Evolutionary conservation across 2,113 vertebrate species (phyloP).

Genomic region (Heteronetta atricapilla): DNA sequence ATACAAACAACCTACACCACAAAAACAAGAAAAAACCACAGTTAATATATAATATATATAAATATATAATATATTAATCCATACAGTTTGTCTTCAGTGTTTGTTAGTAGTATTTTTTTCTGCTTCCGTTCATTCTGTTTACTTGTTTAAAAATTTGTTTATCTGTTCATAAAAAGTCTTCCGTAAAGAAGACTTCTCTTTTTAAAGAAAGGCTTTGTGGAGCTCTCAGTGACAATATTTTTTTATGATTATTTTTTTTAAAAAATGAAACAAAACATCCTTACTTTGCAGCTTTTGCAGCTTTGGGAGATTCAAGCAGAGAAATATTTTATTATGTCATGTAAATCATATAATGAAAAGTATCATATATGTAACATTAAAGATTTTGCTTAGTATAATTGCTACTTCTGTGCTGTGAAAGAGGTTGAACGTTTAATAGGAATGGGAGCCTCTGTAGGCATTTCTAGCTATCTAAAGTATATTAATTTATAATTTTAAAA

Average conservation of each 20-base stretch:
- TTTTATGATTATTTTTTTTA: constrained; percentile 2
- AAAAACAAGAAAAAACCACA: too few species aligned
- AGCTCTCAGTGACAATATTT: background rate
- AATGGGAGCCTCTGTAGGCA: background rate
- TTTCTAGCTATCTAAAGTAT: background rate
- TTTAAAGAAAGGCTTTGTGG: background rate
- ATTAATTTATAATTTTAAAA: background rate
- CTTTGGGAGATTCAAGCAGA: background rate
- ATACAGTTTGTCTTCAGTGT: background rate
- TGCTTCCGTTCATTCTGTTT: background rate
- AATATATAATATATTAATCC: background rate
- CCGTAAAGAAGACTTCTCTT: background rate
- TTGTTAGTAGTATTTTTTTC: background rate
- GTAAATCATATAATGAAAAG: constrained; percentile 16
- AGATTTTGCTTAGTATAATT: constrained; percentile 1
- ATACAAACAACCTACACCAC: too few species aligned
- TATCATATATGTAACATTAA: background rate
- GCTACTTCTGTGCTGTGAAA: constrained; percentile 4
- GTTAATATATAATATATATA: too few species aligned
- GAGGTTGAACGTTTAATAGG: background rate
- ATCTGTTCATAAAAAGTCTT: background rate
- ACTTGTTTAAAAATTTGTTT: background rate
- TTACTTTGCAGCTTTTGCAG: background rate
- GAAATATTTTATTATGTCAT: constrained; percentile 21
- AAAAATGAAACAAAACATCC: background rate